A percentile compares a stretch with the other conserved stretches of the same genome.
Evolutionary conservation across 2,888 invertebrate genomes (phyloP).

Genomic region (Sthenelais limicola): DNA sequence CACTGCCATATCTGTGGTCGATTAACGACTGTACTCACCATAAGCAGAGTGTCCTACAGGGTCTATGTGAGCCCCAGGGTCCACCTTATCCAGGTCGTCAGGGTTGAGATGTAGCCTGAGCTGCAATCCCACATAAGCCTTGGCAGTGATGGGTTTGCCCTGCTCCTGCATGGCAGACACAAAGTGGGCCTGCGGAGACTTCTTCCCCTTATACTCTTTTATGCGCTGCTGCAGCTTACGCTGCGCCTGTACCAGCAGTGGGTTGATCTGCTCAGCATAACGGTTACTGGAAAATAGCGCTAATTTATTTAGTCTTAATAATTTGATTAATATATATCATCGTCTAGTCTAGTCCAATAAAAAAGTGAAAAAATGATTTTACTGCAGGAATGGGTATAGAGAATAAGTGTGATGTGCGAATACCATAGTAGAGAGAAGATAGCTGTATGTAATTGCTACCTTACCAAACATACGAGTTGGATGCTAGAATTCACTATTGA

Average conservation of each 20-base stretch:
- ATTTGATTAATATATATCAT: too few species aligned
- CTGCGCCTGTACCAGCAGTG: constrained; percentile 69
- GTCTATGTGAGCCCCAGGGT: constrained; percentile 66
- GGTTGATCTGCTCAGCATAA: constrained; percentile 68
- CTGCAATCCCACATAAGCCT: constrained; percentile 64
- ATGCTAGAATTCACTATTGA: too few species aligned
- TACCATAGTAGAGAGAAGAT: too few species aligned
- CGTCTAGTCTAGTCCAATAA: too few species aligned
- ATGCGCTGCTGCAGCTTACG: constrained; percentile 60
- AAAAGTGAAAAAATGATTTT: too few species aligned
- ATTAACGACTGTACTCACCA: constrained; percentile 56
- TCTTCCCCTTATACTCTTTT: constrained; percentile 56
- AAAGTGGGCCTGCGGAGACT: constrained; percentile 66
- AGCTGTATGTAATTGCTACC: too few species aligned
- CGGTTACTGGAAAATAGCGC: constrained; percentile 61
- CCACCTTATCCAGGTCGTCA: constrained; percentile 52
- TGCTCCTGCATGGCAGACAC: constrained; percentile 52
- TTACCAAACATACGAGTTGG: too few species aligned
- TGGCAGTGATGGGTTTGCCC: constrained; percentile 60
- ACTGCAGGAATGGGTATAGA: too few species aligned
- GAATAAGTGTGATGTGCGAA: too few species aligned
- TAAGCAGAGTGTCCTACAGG: constrained; percentile 65
- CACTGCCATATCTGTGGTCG: too few species aligned
- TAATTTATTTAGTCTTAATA: too few species aligned
- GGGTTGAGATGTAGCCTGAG: constrained; percentile 56